Conservation (phyloP, 2,113 vertebrate genomes). For the Dascyllus trimaculatus region DNA sequence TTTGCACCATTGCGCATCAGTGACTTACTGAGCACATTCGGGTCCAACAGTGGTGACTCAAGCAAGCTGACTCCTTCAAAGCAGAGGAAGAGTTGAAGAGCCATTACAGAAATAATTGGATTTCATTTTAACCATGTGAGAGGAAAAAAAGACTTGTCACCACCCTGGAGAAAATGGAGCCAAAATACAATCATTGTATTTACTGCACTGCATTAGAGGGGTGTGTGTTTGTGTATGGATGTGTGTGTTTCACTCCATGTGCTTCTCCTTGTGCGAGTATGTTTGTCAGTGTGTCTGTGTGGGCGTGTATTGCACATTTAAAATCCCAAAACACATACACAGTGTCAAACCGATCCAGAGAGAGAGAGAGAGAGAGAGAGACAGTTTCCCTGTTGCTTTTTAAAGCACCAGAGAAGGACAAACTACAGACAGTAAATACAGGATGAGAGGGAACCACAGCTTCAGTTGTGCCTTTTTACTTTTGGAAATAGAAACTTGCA, state of each 20-base stretch:
- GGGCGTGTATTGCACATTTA: slow-evolving; percentile 38
- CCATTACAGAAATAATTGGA: slow-evolving; percentile 81
- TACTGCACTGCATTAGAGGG: slow-evolving; percentile 45
- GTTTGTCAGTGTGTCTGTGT: slow-evolving; percentile 23
- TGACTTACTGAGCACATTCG: slow-evolving; percentile 69
- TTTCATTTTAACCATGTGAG: slow-evolving; percentile 81
- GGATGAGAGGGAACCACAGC: slow-evolving; percentile 16
- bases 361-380: slow-evolving; percentile 32
- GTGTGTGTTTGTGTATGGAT: slow-evolving; percentile 34
- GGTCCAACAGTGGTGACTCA: slow-evolving; percentile 73
- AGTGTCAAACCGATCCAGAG: slow-evolving; percentile 57
- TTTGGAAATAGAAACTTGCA: slow-evolving; percentile 15
- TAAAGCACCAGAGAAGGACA: slow-evolving; percentile 44
- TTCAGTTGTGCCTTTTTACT: slow-evolving; percentile 20
- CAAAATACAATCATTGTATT: slow-evolving; percentile 73
- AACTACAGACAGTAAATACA: slow-evolving; percentile 37
- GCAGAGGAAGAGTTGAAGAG: slow-evolving; percentile 74
- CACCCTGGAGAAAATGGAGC: slow-evolving; percentile 66
- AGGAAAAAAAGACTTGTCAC: slow-evolving; percentile 70
- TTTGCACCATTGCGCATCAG: slow-evolving; percentile 60
- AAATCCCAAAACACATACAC: slow-evolving; percentile 55
- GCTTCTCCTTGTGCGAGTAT: neutral
- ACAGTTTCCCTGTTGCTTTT: slow-evolving; percentile 52
- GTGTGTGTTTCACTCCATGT: slow-evolving; percentile 15
- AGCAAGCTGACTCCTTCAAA: slow-evolving; percentile 75